Percentiles rank a stretch among this genome's conserved stretches.
Evolutionary conservation across 2,797 vertebrate genomes (phyloP).

Genomic region (Microtus californicus): DNA sequence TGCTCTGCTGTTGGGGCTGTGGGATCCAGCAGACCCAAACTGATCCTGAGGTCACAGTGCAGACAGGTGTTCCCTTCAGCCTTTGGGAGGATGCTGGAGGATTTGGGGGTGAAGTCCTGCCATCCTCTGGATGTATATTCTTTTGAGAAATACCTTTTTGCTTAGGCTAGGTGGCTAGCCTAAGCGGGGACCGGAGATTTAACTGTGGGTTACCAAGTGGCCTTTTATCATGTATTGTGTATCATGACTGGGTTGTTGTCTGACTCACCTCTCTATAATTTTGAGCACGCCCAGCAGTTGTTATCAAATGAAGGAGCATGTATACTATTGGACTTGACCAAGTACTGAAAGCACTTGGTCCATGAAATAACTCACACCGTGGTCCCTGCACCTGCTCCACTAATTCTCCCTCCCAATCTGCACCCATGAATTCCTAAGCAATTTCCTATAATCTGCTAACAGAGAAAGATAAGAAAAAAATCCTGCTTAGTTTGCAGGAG

Average conservation of each 20-base stretch:
- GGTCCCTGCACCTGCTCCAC: not conserved
- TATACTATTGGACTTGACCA: not conserved
- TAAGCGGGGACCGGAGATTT: not conserved
- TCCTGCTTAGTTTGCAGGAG: not conserved
- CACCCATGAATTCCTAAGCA: not conserved
- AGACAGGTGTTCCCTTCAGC: not conserved
- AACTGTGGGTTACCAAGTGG: not conserved
- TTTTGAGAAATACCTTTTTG: constrained; percentile 26
- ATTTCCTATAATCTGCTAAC: not conserved
- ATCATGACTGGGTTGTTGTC: not conserved
- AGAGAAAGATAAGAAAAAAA: not conserved
- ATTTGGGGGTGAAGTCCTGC: not conserved
- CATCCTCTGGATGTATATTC: not conserved
- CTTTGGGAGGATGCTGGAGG: not conserved
- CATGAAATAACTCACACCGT: not conserved
- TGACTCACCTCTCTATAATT: not conserved
- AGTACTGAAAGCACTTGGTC: not conserved
- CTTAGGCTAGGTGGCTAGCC: not conserved
- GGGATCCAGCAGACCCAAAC: not conserved
- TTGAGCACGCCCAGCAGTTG: not conserved
- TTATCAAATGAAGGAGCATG: not conserved
- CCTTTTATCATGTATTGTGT: not conserved
- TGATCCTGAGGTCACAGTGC: not conserved
- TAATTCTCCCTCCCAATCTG: not conserved
- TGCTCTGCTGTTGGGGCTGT: not conserved